Evolutionary conservation across 1,140 invertebrate genomes (phyloP), one percentile per base, ranked within the genome.

Genomic region (Leptinotarsa undecemlineata): DNA sequence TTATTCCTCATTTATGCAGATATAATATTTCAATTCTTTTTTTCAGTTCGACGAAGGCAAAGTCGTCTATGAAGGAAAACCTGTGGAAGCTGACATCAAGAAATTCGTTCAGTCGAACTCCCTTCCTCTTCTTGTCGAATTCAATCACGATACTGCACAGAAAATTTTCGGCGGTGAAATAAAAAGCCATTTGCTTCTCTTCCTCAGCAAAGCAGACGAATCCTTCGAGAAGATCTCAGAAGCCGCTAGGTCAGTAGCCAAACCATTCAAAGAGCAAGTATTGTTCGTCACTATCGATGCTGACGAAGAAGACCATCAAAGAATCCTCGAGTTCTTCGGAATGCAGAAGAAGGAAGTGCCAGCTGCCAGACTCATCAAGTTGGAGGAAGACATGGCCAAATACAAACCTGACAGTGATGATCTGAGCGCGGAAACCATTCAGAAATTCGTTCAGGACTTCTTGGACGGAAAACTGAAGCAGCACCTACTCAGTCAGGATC

Each of bases 241-340:
- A 64, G 90, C 89, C 11, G 88, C 95, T 73, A 91, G 92, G 76
- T 89, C 90, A 60, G 91, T 95, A 70, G 97, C 98, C 77, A 94
- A 94, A 86, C 90, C 92, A 77, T 98, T 94, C 90, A 94, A 93
- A 85, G 95, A 94, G 83, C 92, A 95, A 87, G 94, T 97, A 85
- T 90, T 99, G 74, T 98, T 98, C 82, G 97, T 99, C 14, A 95
- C 94, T 73, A 97, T 99, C 84, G 93, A 99, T 86, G 92, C 94
- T 61, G 95, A 96, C 83, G 95, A 98, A 85, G 93, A 96, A 85
- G 98, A 99, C 83, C 98, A 99, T 85, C 91, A 93, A 78, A 92
- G 97, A 83, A 99, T 99, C 84, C 89, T 99, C 81, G 98, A 99
- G 87, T 99, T 98, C 95, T 99, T 99, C 86, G 98, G 98, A 78